Evolutionary conservation across 2,113 vertebrate species (phyloP), one percentile per base, ranked within the genome.

Genomic region (Erythrocercus mccallii): DNA sequence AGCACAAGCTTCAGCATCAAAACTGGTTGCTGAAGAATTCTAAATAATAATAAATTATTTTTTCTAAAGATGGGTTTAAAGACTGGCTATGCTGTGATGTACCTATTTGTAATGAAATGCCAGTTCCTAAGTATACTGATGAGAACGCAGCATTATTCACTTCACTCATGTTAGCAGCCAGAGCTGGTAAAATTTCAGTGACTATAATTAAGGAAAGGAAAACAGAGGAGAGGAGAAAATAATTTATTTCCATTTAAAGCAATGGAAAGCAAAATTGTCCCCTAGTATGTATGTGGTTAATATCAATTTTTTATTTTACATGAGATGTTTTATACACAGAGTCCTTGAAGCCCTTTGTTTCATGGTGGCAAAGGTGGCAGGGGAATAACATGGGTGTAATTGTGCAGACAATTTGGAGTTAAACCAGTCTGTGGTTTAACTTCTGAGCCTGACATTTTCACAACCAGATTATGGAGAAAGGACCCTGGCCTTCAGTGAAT

Each of bases 301-400:
- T 69, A 51, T 22, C 0, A 2, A 5, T 82, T 54, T 86, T 74
- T 83, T 17, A 22, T 76, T 91, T 79, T 57, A 30, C 27, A 3
- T 37, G 31, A 73, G 96, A 81, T 62, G 58, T 96, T 72, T 97
- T 91, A 50, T 96, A 94, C 40, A 15, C 19, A n/a, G 92, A 96
- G 53, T 96, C 96, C 51, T 91, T 97, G 44, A 95, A 92, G 71
- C 91, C 95, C 20, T 97, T 95, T 91, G 86, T 77, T 76, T 96
- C 80, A 3, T 72, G 62, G 37, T 61, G 86, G 24, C 81, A 90
- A 81, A 84, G 44, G 18, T 77, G 71, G 50, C 92, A 90, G 51
- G 57, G 83, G 44, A 91, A 57, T 68, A 94, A 95, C 3, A 2
- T 94, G 91, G 70, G 81, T 33, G 71, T 93, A 50, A 58, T 97